Evolutionary conservation across 2,888 invertebrate genomes (phyloP).

Genomic region (Didymodactylos carnosus): DNA sequence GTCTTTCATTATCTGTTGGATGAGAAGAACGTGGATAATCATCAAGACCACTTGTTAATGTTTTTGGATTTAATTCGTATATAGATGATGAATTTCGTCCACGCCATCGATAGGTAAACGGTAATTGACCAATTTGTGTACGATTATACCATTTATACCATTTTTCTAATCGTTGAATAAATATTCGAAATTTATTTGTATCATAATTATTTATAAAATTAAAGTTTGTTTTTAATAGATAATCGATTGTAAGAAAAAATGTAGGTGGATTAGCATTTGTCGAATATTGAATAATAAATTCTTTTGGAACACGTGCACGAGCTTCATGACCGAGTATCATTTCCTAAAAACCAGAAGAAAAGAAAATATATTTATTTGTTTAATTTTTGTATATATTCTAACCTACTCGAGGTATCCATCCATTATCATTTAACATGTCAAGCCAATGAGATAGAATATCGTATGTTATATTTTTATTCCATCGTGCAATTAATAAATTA

Average conservation of each 20-base stretch:
- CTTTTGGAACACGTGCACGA: slow-evolving; percentile 68
- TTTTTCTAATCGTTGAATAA: slow-evolving; percentile 44
- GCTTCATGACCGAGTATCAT: slow-evolving; percentile 46
- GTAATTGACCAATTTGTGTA: slow-evolving; percentile 54
- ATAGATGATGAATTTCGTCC: slow-evolving; percentile 58
- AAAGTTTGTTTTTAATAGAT: slow-evolving; percentile 16
- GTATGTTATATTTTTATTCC: slow-evolving; percentile 51
- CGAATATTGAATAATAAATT: slow-evolving; percentile 81
- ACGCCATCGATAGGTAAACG: slow-evolving; percentile 52
- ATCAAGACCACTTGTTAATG: slow-evolving; percentile 76
- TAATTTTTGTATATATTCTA: no score
- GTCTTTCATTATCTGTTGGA: slow-evolving; percentile 67
- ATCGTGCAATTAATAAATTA: slow-evolving; percentile 53
- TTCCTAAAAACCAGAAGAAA: no score
- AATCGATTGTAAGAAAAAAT: slow-evolving; percentile 56
- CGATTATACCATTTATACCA: slow-evolving; percentile 93
- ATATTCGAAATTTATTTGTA: slow-evolving; percentile 39
- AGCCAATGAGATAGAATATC: slow-evolving; percentile 93
- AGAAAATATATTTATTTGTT: background rate
- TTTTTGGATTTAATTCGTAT: slow-evolving; percentile 81
- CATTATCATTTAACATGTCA: slow-evolving; percentile 82
- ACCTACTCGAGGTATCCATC: slow-evolving; percentile 71
- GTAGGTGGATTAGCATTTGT: slow-evolving; percentile 93
- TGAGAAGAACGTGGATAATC: slow-evolving; percentile 94
- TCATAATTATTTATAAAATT: slow-evolving; percentile 20